Evolutionary conservation across 2,113 vertebrate species (phyloP).

Genomic region (Piliocolobus tephrosceles): DNA sequence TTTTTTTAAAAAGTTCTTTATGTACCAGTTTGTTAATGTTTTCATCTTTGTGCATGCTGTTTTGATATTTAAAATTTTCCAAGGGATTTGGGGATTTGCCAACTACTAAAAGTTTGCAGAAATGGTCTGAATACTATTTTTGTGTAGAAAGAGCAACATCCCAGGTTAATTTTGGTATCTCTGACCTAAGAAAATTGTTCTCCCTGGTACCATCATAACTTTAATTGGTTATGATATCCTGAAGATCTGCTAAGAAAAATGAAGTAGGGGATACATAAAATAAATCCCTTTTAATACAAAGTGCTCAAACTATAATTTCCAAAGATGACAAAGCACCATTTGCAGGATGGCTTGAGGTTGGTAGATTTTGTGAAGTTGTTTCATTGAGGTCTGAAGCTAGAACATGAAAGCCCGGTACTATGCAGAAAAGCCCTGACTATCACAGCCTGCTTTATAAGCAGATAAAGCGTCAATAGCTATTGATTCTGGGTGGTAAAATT

Average conservation of each 20-base stretch:
- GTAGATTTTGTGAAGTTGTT: not conserved
- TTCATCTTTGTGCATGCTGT: not conserved
- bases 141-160: not conserved
- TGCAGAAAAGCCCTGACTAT: not conserved
- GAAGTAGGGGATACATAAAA: not conserved
- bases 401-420: not conserved
- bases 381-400: constrained; percentile 1
- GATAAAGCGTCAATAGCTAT: not conserved
- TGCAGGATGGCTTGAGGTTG: not conserved
- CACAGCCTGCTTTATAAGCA: constrained; percentile 8
- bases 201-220: not conserved
- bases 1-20: not conserved
- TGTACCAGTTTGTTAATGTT: not conserved
- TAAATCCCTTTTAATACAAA: constrained; percentile 12
- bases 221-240: not conserved
- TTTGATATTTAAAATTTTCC: not conserved
- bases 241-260: not conserved
- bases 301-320: not conserved
- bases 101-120: not conserved
- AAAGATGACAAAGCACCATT: constrained; percentile 6
- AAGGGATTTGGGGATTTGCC: not conserved
- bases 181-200: constrained; percentile 12
- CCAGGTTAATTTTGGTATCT: not conserved
- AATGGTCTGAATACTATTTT: not conserved
- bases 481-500: not conserved